Base-by-base conservation (phyloP, 2,888 invertebrate species). In the Heliconius charithonia region DNA sequence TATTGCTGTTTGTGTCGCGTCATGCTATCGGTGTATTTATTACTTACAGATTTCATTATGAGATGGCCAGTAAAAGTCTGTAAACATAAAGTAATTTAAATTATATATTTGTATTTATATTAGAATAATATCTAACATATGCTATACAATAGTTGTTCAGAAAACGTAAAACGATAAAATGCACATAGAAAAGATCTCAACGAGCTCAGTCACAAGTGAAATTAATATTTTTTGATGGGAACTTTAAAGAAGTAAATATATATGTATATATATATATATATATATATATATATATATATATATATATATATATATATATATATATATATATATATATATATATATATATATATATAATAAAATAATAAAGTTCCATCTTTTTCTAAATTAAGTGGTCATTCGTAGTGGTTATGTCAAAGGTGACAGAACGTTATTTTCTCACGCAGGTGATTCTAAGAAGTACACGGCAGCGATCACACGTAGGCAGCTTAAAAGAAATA, bases 361-460 rank as follows among this genome's bases (percentile, higher is more conserved):
- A 27, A 25, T 70, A 25, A n/a, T 74, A 76, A 73, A 62, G 78
- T 66, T 78, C 59, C 45, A 73, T 66, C 56, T 32, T 71, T 74
- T 77, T 62, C 2, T 25, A 66, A 56, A 63, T 59, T 85, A 88
- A 86, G 83, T 85, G 84, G 85, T 84, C 85, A 86, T 88, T 89
- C 83, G 83, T 82, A 59, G 59, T 84, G 82, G 83, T 84, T 83
- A 86, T 88, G 93, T 92, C 92, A 93, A 91, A 93, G 92, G 92
- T 92, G 87, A 82, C 80, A 80, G 83, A 83, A 84, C 78, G 81
- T 83, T 82, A 82, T 79, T 86, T 90, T 92, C 92, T 89, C 92
- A 92, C 85, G 86, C 84, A 78, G 66, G 77, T 80, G 76, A 71
- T 85, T 85, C 84, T 77, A 62, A 83, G 84, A 83, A 75, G 51